Percentiles rank a stretch among this genome's conserved stretches.
These are phyloP conservation scores for Tor tambroides DNA, from an alignment of 2,113 vertebrate genomes.

Conservation along the genomic window DNA sequence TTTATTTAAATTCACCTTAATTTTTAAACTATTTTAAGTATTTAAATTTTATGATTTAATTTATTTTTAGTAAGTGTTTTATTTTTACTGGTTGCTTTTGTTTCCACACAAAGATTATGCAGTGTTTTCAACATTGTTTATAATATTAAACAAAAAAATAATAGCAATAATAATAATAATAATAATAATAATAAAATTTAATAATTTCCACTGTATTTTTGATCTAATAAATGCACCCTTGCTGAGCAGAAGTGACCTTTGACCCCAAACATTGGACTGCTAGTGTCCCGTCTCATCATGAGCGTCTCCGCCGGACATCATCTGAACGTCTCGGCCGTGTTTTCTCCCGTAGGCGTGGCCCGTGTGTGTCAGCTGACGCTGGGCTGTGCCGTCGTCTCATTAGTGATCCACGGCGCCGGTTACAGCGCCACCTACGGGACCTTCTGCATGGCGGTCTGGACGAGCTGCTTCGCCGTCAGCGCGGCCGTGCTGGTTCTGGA, in stretches of 20 bases:
- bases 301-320: slow-evolving; percentile 76
- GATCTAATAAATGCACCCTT: background rate
- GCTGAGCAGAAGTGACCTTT: background rate
- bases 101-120: background rate
- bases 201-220: background rate
- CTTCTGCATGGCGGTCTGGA: slow-evolving; percentile 92
- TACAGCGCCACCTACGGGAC: slow-evolving; percentile 82
- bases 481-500: slow-evolving; percentile 82
- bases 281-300: slow-evolving; percentile 62
- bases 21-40: background rate
- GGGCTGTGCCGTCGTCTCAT: slow-evolving; percentile 86
- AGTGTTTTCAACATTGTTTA: background rate
- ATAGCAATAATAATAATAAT: background rate
- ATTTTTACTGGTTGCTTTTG: background rate
- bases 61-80: background rate
- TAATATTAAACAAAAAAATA: background rate
- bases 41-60: background rate
- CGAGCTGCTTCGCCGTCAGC: slow-evolving; percentile 84
- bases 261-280: background rate
- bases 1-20: background rate
- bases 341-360: slow-evolving; percentile 81
- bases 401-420: slow-evolving; percentile 86
- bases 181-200: background rate
- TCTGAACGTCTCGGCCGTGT: slow-evolving; percentile 82
- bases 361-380: slow-evolving; percentile 84